Percentiles rank a stretch among this genome's conserved stretches.
phyloP scores from a whole-genome alignment of 2,113 vertebrate genomes.

The Malurus melanocephalus region DNA sequence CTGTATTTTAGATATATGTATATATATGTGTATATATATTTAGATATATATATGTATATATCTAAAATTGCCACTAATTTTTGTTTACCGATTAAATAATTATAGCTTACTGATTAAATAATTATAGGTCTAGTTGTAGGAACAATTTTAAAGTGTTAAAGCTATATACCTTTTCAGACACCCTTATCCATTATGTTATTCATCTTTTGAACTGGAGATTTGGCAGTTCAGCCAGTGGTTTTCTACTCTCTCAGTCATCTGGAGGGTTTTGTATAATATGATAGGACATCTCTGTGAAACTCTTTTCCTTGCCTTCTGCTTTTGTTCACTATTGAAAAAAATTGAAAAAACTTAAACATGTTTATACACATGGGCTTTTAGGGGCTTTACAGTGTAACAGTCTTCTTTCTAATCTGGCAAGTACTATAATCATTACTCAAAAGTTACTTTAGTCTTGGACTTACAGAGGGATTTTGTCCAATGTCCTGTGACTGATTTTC shows the following conservation, averaged over 20 bases:
- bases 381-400: neutral
- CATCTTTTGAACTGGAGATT: neutral
- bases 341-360: neutral
- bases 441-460: neutral
- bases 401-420: neutral
- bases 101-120: neutral
- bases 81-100: neutral
- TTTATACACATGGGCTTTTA: neutral
- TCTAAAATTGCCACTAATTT: neutral
- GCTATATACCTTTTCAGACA: neutral
- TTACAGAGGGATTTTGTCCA: neutral
- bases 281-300: neutral
- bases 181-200: neutral
- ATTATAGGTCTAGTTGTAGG: neutral
- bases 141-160: neutral
- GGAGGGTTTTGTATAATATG: neutral
- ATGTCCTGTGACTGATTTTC: neutral
- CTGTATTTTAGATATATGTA: neutral
- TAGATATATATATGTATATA: neutral
- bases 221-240: neutral
- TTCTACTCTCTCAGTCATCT: neutral
- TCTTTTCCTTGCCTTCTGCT: neutral
- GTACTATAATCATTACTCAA: neutral
- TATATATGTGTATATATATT: no score
- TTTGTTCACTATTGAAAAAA: neutral